phyloP scores from a whole-genome alignment of 2,888 invertebrate species.

The Anagyrus pseudococci region DNA sequence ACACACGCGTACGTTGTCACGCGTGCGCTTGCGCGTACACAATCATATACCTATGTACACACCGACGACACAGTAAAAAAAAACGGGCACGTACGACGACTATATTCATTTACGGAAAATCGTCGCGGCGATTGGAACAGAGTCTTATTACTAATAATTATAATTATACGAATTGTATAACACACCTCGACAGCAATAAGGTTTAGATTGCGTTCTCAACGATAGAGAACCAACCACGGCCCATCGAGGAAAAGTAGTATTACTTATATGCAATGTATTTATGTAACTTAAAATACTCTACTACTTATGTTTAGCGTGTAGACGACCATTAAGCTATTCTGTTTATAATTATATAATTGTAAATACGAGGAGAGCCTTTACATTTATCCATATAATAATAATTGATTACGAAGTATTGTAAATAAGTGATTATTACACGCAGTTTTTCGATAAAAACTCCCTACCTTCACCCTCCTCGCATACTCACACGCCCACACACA shows the following conservation, averaged over 20 bases:
- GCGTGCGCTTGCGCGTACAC: too few species aligned
- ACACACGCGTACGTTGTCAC: not conserved
- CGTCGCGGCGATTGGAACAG: conserved; percentile 31
- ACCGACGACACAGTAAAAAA: too few species aligned
- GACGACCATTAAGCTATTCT: conserved; percentile 36
- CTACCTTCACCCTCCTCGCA: not conserved
- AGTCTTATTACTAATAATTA: conserved; percentile 33
- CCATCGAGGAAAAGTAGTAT: conserved; percentile 39
- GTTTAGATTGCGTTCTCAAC: conserved; percentile 33
- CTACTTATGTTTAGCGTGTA: conserved; percentile 38
- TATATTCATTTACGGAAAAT: conserved; percentile 31
- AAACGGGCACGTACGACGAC: not conserved
- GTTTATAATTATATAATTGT: conserved; percentile 38
- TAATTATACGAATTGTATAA: conserved; percentile 20
- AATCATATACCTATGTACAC: too few species aligned
- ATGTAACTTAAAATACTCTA: conserved; percentile 41
- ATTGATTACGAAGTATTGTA: conserved; percentile 39
- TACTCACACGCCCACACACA: not conserved
- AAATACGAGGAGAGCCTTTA: conserved; percentile 40
- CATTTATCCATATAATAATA: conserved; percentile 32
- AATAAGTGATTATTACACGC: conserved; percentile 39
- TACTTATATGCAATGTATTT: conserved; percentile 38
- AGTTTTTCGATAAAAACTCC: conserved; percentile 27
- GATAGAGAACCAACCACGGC: conserved; percentile 30
- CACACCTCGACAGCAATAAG: conserved; percentile 38